Evolutionary conservation across 2,888 invertebrate genomes (phyloP).

Genomic region (Eupithecia pulchellata): DNA sequence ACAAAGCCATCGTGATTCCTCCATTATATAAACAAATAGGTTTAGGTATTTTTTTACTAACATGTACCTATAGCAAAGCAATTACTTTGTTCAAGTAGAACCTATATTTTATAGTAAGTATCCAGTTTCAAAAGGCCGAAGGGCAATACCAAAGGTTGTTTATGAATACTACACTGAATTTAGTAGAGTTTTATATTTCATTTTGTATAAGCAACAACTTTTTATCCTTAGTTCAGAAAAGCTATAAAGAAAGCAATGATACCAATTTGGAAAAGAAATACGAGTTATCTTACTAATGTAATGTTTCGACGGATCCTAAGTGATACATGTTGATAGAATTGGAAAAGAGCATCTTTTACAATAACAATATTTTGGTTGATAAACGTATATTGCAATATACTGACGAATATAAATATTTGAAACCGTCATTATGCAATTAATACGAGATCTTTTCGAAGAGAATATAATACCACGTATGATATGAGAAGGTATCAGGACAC

Average conservation of each 20-base stretch:
- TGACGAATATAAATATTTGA: no score
- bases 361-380: not conserved
- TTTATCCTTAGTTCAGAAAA: constrained; percentile 7
- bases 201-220: constrained; percentile 7
- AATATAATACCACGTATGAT: no score
- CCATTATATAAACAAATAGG: not conserved
- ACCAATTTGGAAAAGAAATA: constrained; percentile 23
- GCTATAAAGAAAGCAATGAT: constrained; percentile 17
- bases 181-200: not conserved
- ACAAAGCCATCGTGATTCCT: not conserved
- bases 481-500: no score
- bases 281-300: constrained; percentile 1
- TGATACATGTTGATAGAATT: constrained; percentile 18
- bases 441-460: no score
- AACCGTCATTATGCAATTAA: no score
- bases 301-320: constrained; percentile 21
- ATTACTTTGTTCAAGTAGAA: not conserved
- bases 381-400: no score
- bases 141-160: not conserved
- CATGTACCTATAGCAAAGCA: not conserved
- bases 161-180: not conserved
- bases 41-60: not conserved
- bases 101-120: not conserved
- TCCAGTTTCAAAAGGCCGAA: not conserved
- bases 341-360: constrained; percentile 5